These are phyloP conservation scores for Microchrysa polita DNA, from an alignment of 2,888 invertebrate species.

Conservation along the genomic window DNA sequence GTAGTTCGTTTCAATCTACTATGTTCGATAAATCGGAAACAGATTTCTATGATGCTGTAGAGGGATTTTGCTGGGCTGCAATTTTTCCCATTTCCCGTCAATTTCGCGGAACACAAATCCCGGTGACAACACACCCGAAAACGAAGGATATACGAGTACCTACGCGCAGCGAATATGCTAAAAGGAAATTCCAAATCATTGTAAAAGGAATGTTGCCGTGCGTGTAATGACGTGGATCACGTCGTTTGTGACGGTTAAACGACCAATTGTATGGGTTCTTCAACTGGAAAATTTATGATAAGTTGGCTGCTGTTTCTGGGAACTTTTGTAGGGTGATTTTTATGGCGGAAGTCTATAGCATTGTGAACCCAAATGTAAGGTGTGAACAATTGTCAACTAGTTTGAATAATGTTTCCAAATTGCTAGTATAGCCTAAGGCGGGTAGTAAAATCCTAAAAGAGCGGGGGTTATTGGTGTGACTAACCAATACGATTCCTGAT, in stretches of 20 bases:
- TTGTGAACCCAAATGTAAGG: too few relatives aligned
- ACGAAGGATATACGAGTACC: too few relatives aligned
- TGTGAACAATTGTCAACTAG: neutral
- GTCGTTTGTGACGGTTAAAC: constrained; percentile 5
- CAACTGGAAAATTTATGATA: constrained; percentile 50
- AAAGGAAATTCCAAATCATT: constrained; percentile 2
- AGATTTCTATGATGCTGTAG: neutral
- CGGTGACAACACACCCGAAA: neutral
- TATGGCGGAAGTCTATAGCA: too few relatives aligned
- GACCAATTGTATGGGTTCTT: constrained; percentile 46
- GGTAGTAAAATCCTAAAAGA: too few relatives aligned
- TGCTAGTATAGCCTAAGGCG: neutral
- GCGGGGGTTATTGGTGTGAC: too few relatives aligned
- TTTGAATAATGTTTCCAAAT: neutral
- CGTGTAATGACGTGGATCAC: constrained; percentile 21
- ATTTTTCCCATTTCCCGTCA: neutral
- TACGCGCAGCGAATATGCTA: neutral
- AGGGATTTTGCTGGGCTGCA: constrained; percentile 7
- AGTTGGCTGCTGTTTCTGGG: constrained; percentile 9
- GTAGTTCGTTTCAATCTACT: too few relatives aligned
- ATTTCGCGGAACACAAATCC: neutral
- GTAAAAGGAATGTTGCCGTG: neutral
- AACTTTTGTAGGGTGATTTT: neutral
- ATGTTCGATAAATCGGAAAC: neutral
- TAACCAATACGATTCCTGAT: too few relatives aligned